These are phyloP conservation scores for Trichonephila inaurata DNA, from an alignment of 1,140 invertebrate species.

Conservation along the genomic window DNA sequence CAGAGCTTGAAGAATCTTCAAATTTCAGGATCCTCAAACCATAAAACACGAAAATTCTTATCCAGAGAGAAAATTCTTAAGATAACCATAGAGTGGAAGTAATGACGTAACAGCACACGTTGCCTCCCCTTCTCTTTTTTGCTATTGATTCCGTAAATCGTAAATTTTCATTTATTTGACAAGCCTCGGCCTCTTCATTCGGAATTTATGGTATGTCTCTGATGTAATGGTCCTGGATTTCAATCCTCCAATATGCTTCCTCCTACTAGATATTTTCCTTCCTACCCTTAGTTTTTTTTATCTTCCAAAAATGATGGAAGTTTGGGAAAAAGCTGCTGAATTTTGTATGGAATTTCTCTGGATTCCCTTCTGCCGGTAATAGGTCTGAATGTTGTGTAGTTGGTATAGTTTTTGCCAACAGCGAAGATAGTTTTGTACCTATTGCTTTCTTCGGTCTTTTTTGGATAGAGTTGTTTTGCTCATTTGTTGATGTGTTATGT, in stretches of 20 bases:
- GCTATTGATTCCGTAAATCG: constrained; percentile 48
- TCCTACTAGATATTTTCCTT: neutral
- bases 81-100: constrained; percentile 31
- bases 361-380: neutral
- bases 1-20: neutral
- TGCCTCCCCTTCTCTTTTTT: neutral
- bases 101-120: constrained; percentile 31
- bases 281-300: neutral
- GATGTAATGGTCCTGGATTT: constrained; percentile 29
- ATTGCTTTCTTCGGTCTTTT: neutral
- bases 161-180: constrained; percentile 63
- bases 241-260: neutral
- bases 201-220: constrained; percentile 50
- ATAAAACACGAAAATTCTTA: constrained; percentile 18
- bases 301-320: constrained; percentile 21
- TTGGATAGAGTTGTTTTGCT: neutral
- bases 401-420: neutral
- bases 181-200: neutral
- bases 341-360: constrained; percentile 20
- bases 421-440: neutral
- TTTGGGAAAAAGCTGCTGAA: constrained; percentile 20
- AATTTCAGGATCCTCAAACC: constrained; percentile 25
- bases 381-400: neutral
- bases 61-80: constrained; percentile 7
- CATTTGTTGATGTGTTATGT: neutral